phyloP scores from a whole-genome alignment of 1,140 invertebrate genomes.

The Drosophila santomea region DNA sequence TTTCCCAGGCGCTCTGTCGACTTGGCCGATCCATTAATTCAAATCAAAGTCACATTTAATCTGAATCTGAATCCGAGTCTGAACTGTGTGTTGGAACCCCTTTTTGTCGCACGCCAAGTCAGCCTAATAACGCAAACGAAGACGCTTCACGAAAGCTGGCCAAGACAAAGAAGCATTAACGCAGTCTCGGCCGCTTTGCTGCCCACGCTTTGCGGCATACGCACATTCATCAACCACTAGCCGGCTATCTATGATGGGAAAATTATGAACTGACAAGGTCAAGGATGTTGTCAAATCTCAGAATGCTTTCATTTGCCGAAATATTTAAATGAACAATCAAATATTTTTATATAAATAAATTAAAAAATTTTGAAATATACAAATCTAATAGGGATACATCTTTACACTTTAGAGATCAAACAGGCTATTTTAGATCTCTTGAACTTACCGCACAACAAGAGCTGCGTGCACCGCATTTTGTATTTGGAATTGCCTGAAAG shows the following conservation, averaged over 20 bases:
- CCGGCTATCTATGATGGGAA: constrained; percentile 61
- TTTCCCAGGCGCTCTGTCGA: constrained; percentile 50
- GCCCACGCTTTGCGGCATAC: constrained; percentile 56
- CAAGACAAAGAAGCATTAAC: constrained; percentile 72
- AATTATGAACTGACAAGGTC: constrained; percentile 60
- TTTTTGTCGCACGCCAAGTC: constrained; percentile 62
- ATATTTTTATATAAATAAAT: background rate
- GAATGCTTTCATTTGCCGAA: constrained; percentile 10
- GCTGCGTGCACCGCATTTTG: constrained; percentile 64
- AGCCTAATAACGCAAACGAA: constrained; percentile 17
- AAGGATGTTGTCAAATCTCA: constrained; percentile 43
- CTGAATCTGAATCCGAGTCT: constrained; percentile 48
- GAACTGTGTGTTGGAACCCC: constrained; percentile 8
- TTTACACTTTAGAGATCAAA: background rate
- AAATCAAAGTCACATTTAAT: constrained; percentile 66
- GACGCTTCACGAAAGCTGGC: constrained; percentile 49
- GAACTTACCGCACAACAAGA: constrained; percentile 63
- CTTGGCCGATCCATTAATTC: constrained; percentile 60
- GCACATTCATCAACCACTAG: constrained; percentile 59
- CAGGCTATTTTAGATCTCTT: background rate
- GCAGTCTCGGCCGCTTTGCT: constrained; percentile 44
- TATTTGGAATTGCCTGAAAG: constrained; percentile 63
- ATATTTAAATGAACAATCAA: background rate
- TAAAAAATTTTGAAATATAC: too few species aligned
- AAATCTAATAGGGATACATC: too few species aligned